Evolutionary conservation across 2,797 vertebrate species (phyloP).

Genomic region (Heteromormyrus szaboi): DNA sequence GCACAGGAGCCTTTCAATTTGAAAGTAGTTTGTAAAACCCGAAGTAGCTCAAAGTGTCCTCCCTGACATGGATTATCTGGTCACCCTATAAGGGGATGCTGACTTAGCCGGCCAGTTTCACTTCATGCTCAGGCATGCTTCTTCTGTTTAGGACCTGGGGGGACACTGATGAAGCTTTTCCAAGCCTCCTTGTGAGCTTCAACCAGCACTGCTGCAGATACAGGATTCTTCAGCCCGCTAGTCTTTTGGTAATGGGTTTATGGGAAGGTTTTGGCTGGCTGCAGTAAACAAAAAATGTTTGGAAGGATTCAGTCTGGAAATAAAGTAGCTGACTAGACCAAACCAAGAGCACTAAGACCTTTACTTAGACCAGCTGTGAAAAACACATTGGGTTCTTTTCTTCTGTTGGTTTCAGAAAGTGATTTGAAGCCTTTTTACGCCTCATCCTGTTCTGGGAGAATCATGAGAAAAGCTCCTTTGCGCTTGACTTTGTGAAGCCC

Average conservation of each 20-base stretch:
- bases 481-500: neutral
- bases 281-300: neutral
- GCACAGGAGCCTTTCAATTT: no score
- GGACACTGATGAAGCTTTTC: neutral
- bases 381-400: neutral
- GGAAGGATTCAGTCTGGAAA: neutral
- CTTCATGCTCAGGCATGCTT: neutral
- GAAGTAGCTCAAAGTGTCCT: no score
- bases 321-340: neutral
- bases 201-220: neutral
- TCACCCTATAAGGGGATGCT: no score
- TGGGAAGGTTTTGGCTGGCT: neutral
- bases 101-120: neutral
- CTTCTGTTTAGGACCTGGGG: neutral
- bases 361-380: neutral
- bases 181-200: neutral
- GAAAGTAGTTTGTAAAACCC: no score
- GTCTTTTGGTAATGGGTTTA: neutral
- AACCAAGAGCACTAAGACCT: neutral
- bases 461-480: neutral
- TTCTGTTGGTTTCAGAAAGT: neutral
- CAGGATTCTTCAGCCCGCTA: neutral
- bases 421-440: neutral
- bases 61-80: no score
- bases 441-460: neutral